A percentile compares a stretch with the other conserved stretches of the same genome.
Conservation (phyloP, 2,888 invertebrate species). For the Xylota segnis region DNA sequence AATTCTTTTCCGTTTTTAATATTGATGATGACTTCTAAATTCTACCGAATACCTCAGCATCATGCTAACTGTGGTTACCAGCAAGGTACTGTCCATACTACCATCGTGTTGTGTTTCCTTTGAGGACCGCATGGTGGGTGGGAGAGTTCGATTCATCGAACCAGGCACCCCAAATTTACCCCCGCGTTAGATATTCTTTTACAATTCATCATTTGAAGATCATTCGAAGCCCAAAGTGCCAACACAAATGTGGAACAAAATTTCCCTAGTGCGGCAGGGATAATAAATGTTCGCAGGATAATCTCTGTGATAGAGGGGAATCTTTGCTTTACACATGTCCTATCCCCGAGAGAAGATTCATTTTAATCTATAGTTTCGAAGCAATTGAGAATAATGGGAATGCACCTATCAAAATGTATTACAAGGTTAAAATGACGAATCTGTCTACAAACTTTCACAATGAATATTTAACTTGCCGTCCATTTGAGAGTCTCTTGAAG, state of each 20-base stretch:
- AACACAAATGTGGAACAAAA: not conserved
- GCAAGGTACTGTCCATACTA: no score
- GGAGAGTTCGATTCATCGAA: not conserved
- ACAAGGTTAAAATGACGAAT: not conserved
- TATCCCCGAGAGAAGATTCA: not conserved
- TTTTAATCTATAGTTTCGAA: conserved; percentile 26
- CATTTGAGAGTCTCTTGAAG: not conserved
- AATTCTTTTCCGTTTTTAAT: no score
- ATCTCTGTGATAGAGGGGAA: not conserved
- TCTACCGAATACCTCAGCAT: no score
- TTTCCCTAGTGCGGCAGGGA: conserved; percentile 11
- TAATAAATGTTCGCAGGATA: conserved; percentile 48
- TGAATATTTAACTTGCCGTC: not conserved
- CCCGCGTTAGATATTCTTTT: conserved; percentile 37
- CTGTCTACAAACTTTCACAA: not conserved
- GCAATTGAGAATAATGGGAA: not conserved
- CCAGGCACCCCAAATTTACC: conserved; percentile 26
- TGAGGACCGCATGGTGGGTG: conserved; percentile 8
- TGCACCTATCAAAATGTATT: conserved; percentile 13
- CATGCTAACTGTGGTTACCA: no score
- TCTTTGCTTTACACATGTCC: conserved; percentile 14
- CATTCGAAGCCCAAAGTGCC: conserved; percentile 13
- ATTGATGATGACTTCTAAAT: no score
- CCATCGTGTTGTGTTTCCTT: conserved; percentile 29
- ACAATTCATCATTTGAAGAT: conserved; percentile 54